Evolutionary conservation across 2,113 vertebrate species (phyloP).

Genomic region (Ammodytes dubius): DNA sequence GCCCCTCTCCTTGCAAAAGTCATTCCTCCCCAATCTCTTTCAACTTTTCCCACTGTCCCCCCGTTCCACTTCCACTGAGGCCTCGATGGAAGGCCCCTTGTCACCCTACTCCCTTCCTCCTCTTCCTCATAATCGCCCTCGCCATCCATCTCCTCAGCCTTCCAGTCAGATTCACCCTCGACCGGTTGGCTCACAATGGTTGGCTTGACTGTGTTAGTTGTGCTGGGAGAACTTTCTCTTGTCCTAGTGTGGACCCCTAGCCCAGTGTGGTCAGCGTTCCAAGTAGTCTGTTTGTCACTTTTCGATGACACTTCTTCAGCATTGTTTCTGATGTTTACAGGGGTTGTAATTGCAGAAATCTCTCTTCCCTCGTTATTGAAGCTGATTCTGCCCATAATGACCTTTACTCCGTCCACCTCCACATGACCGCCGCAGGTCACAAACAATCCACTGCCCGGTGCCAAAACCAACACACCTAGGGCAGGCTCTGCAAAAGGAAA

Average conservation of each 20-base stretch:
- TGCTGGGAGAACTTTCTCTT: constrained; percentile 16
- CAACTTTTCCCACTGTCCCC: constrained; percentile 25
- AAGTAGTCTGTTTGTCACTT: not conserved
- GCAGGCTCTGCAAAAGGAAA: constrained; percentile 68
- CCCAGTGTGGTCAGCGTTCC: not conserved
- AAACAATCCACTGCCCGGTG: constrained; percentile 66
- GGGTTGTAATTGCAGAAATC: not conserved
- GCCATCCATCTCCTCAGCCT: not conserved
- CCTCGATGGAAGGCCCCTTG: constrained; percentile 36
- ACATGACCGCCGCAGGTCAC: constrained; percentile 78
- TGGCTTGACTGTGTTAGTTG: not conserved
- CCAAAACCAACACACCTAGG: constrained; percentile 73
- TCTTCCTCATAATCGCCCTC: constrained; percentile 20
- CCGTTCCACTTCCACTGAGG: constrained; percentile 73
- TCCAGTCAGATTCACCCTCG: not conserved
- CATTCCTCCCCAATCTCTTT: constrained; percentile 27
- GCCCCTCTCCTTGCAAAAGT: constrained; percentile 5
- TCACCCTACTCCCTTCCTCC: constrained; percentile 38
- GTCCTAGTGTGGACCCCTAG: not conserved
- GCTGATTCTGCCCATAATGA: constrained; percentile 17
- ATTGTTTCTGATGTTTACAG: not conserved
- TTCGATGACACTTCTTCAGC: not conserved
- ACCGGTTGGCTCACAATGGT: not conserved
- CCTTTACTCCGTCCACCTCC: constrained; percentile 71
- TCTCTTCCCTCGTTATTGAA: not conserved